These are phyloP conservation scores for Saccostrea cuccullata DNA, from an alignment of 1,140 invertebrate genomes.

Conservation along the genomic window DNA sequence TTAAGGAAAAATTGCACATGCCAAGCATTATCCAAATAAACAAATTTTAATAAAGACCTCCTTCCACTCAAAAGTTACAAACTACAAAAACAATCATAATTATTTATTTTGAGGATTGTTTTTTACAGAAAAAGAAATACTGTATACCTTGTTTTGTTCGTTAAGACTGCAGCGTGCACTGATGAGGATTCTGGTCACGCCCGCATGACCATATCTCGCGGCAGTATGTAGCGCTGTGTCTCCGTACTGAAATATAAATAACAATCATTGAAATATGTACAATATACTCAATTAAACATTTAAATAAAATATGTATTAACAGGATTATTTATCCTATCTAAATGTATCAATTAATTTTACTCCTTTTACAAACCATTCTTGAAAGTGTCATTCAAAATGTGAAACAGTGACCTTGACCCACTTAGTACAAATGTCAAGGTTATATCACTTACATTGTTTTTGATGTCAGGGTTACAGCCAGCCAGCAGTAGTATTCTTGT, in stretches of 20 bases:
- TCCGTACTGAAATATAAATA: conserved; percentile 83
- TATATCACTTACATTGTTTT: conserved; percentile 88
- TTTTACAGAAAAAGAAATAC: too few species aligned
- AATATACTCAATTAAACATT: too few species aligned
- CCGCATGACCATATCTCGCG: conserved; percentile 95
- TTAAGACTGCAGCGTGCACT: conserved; percentile 92
- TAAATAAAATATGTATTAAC: too few species aligned
- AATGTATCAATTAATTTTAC: neutral
- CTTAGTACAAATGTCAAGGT: neutral
- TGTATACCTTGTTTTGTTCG: conserved; percentile 95
- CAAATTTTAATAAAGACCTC: too few species aligned
- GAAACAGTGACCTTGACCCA: conserved; percentile 1
- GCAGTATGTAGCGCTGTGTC: conserved; percentile 95
- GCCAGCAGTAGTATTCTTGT: conserved; percentile 91
- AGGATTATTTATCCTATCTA: neutral
- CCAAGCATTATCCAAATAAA: too few species aligned
- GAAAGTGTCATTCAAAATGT: neutral
- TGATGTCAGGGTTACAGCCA: conserved; percentile 91
- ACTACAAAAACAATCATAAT: too few species aligned
- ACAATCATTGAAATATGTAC: too few species aligned
- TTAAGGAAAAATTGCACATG: too few species aligned
- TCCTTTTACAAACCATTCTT: neutral
- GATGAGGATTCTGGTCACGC: conserved; percentile 93
- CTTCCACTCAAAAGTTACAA: too few species aligned
- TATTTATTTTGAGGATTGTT: too few species aligned